Base-by-base conservation (phyloP, 2,797 vertebrate species). In the Myioborus melanocephalus region DNA sequence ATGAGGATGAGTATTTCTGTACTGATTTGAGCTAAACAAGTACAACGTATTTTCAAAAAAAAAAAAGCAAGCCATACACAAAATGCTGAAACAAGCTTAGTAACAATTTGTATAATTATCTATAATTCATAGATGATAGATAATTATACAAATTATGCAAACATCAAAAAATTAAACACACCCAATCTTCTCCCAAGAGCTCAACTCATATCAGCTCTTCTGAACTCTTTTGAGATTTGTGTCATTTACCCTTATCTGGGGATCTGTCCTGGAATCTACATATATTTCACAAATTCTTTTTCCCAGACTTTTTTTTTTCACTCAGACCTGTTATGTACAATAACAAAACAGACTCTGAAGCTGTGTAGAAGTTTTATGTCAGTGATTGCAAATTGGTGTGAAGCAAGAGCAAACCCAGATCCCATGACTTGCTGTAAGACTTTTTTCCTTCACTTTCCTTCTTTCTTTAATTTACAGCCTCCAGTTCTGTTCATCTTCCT, bases 381-480 rank as follows among this genome's bases (percentile, higher is more conserved):
- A 77, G 20, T 70, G 73, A 32, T 28, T 64, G 53, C 28, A 87
- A 93, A 83, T 13, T 57, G 19, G 8, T 83, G 43, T 78, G 94
- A 94, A 92, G 57, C 5, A 47, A 91, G 43, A 80, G 34, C 41
- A 92, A 61, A 87, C 64, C 4, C 0, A 9, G 35, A 69, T 93
- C 71, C 65, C 0, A 1, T 69, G 83, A 52, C 41, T 82, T 79
- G 17, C n/a, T 78, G 12, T 24, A 35, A 22, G 1, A 6, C 19
- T 57, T 89, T 64, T 77, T 35, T 10, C 32, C 20, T 83, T 90
- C 47, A 15, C 17, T 82, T 27, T 21, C 49, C 26, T 70, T 95
- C 65, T 82, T 92, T 69, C 56, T 77, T 88, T 96, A 93, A 96
- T 93, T 96, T 94, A 84, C 73, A 90, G 17, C 64, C 63, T 61